Evolutionary conservation across 2,113 vertebrate species (phyloP), one percentile per base, ranked within the genome.

Genomic region (Notarius lentiginosus): DNA sequence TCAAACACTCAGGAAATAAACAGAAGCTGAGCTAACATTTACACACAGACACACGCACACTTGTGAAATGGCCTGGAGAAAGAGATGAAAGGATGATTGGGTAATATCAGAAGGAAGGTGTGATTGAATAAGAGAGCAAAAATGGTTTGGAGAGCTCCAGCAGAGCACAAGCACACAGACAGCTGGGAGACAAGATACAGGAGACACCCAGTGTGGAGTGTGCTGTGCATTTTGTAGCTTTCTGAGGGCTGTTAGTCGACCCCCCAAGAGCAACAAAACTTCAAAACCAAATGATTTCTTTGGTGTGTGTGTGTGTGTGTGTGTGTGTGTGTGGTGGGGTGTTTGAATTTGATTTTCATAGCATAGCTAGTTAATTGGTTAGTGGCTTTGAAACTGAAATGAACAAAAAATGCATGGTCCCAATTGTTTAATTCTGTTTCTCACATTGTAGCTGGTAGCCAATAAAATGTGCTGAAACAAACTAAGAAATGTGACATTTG

Each of bases 111-210:
- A 61, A 87, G 88, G 82, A 68, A 82, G 82, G 49, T 73, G 58
- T 85, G 84, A 85, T 89, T 84, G 85, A 82, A 89, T 89, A 89
- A 89, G 83, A 9, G 41, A 80, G 83, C 81, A 27, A 86, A 79
- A 83, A 58, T 82, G 47, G 53, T 77, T 83, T 88, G 66, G 83
- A 84, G 83, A 75, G 83, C 83, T 75, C 83, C 68, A 73, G 83
- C 83, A 60, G 83, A 63, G 82, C 61, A 72, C 61, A 27, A 66
- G 47, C 47, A 60, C 51, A 72, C 68, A 76, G 81, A 76, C 73
- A 73, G 84, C 70, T 87, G 53, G 66, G 55, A 60, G 68, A 73
- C 68, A 84, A 27, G 27, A 84, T 72, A 56, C 61, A 53, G 63
- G 61, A 66, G 81, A 49, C 53, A 58, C 51, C 68, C 68, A 22